These are phyloP conservation scores for Phylloscopus whistleri DNA, from an alignment of 2,113 vertebrate species.

Conservation along the genomic window DNA sequence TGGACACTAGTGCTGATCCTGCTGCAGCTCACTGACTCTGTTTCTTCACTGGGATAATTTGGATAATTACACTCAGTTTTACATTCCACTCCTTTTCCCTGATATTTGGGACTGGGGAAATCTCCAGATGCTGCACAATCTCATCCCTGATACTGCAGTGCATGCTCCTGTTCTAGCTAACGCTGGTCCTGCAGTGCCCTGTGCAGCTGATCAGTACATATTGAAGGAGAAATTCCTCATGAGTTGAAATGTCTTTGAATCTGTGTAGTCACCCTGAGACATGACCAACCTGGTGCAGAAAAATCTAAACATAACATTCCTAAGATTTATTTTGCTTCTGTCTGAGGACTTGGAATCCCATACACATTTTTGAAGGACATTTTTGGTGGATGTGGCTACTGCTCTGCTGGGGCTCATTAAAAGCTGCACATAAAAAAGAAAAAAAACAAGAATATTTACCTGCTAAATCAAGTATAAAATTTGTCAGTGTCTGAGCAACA, in stretches of 20 bases:
- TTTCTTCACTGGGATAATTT: background rate
- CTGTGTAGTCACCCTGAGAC: background rate
- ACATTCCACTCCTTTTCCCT: background rate
- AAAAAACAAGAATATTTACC: conserved; percentile 56
- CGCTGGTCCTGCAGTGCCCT: background rate
- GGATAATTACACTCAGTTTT: background rate
- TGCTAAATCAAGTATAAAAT: conserved; percentile 80
- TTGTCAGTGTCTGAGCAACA: conserved; percentile 78
- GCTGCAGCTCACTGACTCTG: background rate
- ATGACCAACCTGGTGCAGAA: background rate
- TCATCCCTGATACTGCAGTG: background rate
- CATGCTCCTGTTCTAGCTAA: background rate
- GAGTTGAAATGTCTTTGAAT: background rate
- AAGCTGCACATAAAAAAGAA: background rate
- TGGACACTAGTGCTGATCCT: background rate
- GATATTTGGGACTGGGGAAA: background rate
- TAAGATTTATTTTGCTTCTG: background rate
- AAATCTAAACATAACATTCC: background rate
- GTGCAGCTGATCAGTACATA: background rate
- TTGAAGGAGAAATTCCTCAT: background rate
- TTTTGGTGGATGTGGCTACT: background rate
- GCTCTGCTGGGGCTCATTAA: background rate
- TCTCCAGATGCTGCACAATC: background rate
- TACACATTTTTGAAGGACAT: conserved; percentile 58
- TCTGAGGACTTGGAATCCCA: conserved; percentile 62